phyloP scores from a whole-genome alignment of 2,888 invertebrate genomes.

The Nomada hirtipes region DNA sequence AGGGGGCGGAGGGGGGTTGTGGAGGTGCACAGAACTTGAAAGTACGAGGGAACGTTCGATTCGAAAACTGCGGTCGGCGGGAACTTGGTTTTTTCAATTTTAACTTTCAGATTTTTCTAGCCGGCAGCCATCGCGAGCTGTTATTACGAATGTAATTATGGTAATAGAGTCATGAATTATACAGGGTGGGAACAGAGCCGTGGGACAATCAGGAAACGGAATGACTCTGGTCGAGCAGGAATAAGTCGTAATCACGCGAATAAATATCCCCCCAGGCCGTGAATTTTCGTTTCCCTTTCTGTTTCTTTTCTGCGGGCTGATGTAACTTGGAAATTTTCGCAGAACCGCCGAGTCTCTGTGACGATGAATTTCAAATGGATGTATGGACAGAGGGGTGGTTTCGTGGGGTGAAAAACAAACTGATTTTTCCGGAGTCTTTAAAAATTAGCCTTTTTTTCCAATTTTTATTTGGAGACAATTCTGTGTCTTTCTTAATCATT shows the following conservation, averaged over 20 bases:
- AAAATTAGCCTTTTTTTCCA: background rate
- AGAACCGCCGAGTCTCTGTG: background rate
- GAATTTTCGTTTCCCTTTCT: conserved; percentile 39
- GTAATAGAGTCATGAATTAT: conserved; percentile 52
- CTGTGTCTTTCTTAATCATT: background rate
- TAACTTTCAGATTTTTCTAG: conserved; percentile 51
- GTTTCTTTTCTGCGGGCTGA: background rate
- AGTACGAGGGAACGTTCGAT: conserved; percentile 34
- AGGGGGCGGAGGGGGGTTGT: too few relatives aligned
- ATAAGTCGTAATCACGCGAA: conserved; percentile 34
- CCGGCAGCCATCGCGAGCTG: background rate
- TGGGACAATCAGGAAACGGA: conserved; percentile 35
- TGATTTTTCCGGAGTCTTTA: background rate
- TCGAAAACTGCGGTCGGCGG: background rate
- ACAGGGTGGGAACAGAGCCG: conserved; percentile 14
- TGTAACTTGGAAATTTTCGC: background rate
- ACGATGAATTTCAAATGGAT: too few relatives aligned
- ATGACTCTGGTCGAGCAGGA: background rate
- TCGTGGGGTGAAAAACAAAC: too few relatives aligned
- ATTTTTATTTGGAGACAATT: background rate
- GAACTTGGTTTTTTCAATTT: conserved; percentile 22
- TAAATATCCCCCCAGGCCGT: conserved; percentile 5
- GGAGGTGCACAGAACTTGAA: conserved; percentile 29
- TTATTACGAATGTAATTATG: conserved; percentile 58
- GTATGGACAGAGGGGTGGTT: background rate